These are phyloP conservation scores for Eupeodes latifasciatus DNA, from an alignment of 2,888 invertebrate species.

Conservation along the genomic window DNA sequence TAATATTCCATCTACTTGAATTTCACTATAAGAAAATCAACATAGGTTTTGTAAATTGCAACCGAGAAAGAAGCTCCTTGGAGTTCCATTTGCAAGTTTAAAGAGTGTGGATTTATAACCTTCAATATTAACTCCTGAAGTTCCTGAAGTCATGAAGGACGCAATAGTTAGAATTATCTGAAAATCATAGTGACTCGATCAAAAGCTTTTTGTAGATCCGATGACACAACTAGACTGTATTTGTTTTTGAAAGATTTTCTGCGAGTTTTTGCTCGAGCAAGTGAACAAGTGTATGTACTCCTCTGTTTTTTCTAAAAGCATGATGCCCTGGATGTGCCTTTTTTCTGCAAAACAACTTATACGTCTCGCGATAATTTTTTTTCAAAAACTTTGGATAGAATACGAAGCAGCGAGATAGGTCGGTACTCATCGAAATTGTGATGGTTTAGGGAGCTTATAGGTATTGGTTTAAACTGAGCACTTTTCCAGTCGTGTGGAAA, in stretches of 20 bases:
- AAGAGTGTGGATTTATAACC: too few relatives aligned
- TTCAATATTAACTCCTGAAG: too few relatives aligned
- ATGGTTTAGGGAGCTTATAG: background rate
- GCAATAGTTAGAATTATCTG: background rate
- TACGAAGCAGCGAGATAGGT: constrained; percentile 13
- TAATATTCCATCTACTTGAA: too few relatives aligned
- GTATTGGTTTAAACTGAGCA: constrained; percentile 20
- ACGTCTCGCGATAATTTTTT: constrained; percentile 1
- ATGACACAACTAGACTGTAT: too few relatives aligned
- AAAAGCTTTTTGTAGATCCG: constrained; percentile 10
- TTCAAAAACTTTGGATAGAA: constrained; percentile 23
- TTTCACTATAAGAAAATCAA: too few relatives aligned
- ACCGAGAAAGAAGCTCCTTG: too few relatives aligned
- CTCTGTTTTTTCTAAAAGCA: constrained; percentile 1
- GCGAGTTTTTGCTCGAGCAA: background rate
- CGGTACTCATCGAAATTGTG: background rate
- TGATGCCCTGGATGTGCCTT: background rate
- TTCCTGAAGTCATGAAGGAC: too few relatives aligned
- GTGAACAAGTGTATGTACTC: constrained; percentile 5
- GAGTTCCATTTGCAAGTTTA: too few relatives aligned
- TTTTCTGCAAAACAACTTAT: constrained; percentile 1
- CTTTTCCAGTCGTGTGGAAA: constrained; percentile 15
- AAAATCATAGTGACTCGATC: background rate
- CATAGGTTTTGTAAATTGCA: too few relatives aligned
- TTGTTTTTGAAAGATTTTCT: background rate